Evolutionary conservation across 35 echinoderm and acorn worm species (phyloP).

Genomic region (Heliocidaris erythrogramma): DNA sequence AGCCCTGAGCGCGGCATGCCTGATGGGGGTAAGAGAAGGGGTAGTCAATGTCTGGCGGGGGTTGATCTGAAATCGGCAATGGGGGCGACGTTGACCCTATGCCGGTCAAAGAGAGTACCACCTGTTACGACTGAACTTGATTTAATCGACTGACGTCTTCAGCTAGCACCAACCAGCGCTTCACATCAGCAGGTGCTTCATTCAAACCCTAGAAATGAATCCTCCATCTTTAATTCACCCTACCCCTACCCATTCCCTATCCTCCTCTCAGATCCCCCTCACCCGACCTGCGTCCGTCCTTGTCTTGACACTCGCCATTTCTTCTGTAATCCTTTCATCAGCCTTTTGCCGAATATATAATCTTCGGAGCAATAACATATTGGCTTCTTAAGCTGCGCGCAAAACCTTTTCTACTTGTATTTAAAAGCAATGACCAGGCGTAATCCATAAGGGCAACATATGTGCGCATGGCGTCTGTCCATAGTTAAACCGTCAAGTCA

Average conservation of each 20-base stretch:
- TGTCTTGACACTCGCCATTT: not conserved
- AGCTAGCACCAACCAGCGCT: not conserved
- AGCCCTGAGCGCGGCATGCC: not conserved
- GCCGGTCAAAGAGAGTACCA: not conserved
- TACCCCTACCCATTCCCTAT: not conserved
- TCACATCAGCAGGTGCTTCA: slow-evolving; percentile 41
- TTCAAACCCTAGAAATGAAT: slow-evolving; percentile 41
- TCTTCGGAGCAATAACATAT: slow-evolving; percentile 42
- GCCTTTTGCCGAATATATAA: slow-evolving; percentile 22
- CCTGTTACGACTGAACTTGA: slow-evolving; percentile 24
- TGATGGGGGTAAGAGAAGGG: not conserved
- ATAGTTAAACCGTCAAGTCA: not conserved
- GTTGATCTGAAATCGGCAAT: not conserved
- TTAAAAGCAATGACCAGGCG: slow-evolving; percentile 17
- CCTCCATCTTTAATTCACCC: not conserved
- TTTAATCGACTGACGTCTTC: not conserved
- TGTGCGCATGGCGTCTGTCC: not conserved
- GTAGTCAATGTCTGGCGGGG: not conserved
- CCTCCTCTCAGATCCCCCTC: not conserved
- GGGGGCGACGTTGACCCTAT: slow-evolving; percentile 23
- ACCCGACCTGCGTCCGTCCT: not conserved
- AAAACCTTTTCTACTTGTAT: slow-evolving; percentile 20
- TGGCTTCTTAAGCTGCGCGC: slow-evolving; percentile 9
- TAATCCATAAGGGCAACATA: slow-evolving; percentile 31
- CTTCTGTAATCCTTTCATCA: not conserved